phyloP scores from a whole-genome alignment of 2,113 vertebrate genomes.

The Ageneiosus marmoratus region DNA sequence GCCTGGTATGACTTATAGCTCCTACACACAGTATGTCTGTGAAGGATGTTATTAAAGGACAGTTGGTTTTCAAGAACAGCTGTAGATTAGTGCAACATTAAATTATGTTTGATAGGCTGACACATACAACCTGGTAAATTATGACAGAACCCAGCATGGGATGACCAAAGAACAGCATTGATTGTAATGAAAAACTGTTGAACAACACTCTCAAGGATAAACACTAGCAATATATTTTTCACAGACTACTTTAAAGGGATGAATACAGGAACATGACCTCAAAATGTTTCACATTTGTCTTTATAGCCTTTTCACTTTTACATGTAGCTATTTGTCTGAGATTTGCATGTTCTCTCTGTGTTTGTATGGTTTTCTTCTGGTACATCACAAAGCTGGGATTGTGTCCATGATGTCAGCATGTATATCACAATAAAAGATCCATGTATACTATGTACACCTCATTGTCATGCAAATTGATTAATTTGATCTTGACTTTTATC shows the following conservation, averaged over 20 bases:
- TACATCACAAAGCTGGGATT: not conserved
- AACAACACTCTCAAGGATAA: not conserved
- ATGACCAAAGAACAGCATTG: constrained; percentile 4
- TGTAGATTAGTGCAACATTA: not conserved
- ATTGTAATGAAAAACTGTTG: not conserved
- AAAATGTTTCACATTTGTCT: not conserved
- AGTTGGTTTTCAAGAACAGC: not conserved
- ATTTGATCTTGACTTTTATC: not conserved
- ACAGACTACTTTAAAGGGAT: not conserved
- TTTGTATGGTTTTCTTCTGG: not conserved
- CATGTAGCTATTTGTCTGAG: not conserved
- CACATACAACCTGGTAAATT: not conserved
- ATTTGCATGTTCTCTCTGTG: not conserved
- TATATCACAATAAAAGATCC: not conserved
- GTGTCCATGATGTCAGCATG: not conserved
- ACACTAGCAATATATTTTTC: constrained; percentile 10
- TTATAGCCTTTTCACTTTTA: not conserved
- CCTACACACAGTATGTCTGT: not conserved
- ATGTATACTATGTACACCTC: not conserved
- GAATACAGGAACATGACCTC: not conserved
- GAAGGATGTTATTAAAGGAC: not conserved
- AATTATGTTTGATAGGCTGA: not conserved
- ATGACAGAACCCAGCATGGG: not conserved
- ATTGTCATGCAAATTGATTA: too few species aligned
- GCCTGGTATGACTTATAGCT: not conserved